Evolutionary conservation across 2,113 vertebrate genomes (phyloP), one percentile per base, ranked within the genome.

Genomic region (Pelmatolapia mariae): DNA sequence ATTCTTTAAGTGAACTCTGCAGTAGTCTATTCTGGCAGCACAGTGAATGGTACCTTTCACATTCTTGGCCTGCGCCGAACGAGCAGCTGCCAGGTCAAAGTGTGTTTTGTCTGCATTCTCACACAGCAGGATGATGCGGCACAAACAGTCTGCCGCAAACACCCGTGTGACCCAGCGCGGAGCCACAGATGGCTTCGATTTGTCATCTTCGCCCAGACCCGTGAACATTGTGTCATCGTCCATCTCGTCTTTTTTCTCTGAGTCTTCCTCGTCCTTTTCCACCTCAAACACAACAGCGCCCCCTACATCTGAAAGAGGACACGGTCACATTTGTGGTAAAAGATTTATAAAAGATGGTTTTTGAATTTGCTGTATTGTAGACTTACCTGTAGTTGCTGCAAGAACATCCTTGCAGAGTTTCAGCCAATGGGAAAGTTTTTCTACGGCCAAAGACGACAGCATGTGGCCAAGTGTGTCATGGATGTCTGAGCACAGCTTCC

Each of bases 211-310:
- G 0, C 98, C 98, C 84, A 99, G 94, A 4, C 97, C 97, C 5
- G 98, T 99, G 93, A 99, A 99, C 99, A 99, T 99, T 54, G 96
- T 98, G 89, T 99, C 99, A 5, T 99, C 99, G 10, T 99, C 99
- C 97, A 98, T 99, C 95, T 99, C 99, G 33, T 99, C 98, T 88
- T 99, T 99, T 95, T 99, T 99, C 93, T 99, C 98, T 0, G 96
- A 96, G 94, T 97, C 97, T 56, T 99, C 98, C 88, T 99, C 99
- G 82, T 99, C 99, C 86, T 98, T 98, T 57, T 97, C 97, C 91
- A 97, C 95, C 82, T 97, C 96, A 59, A 99, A 94, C 0, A 94
- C 94, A 86, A 97, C 95, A 4, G 97, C 91, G 73, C 89, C 97
- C 50, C 97, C 97, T 81, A 98, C 97, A 78, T 99, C 98, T 99